Evolutionary conservation across 2,797 vertebrate species (phyloP).

Genomic region (Buceros bicornis): DNA sequence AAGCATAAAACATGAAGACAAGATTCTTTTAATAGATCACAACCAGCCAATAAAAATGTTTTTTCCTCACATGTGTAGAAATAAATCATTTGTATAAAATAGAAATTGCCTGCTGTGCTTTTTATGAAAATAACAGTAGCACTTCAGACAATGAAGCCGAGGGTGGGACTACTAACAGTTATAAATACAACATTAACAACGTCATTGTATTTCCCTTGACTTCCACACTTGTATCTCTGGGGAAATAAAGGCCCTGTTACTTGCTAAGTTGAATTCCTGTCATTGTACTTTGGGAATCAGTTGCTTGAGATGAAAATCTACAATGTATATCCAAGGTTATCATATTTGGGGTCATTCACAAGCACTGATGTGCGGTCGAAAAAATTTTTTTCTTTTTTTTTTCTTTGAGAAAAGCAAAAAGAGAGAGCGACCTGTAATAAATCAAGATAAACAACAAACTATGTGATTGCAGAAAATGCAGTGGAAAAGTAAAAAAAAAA

Average conservation of each 20-base stretch:
- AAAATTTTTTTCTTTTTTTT: neutral
- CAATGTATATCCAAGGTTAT: conserved; percentile 65
- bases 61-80: conserved; percentile 56
- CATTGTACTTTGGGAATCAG: conserved; percentile 77
- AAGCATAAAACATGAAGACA: neutral
- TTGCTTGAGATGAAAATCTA: conserved; percentile 39
- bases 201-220: conserved; percentile 82
- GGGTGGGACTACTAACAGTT: conserved; percentile 71
- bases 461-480: neutral
- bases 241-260: conserved; percentile 77
- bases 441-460: conserved; percentile 54
- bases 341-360: conserved; percentile 46
- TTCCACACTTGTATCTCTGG: conserved; percentile 78
- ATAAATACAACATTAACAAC: conserved; percentile 81
- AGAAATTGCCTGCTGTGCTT: conserved; percentile 61
- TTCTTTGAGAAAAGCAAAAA: neutral
- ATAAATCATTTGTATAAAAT: conserved; percentile 71
- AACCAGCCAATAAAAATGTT: conserved; percentile 23
- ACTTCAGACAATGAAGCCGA: conserved; percentile 73
- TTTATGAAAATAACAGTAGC: conserved; percentile 76
- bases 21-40: conserved; percentile 39
- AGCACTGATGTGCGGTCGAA: conserved; percentile 14
- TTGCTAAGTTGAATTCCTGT: conserved; percentile 81
- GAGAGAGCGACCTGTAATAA: conserved; percentile 38
- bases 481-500: conserved; percentile 43